Conservation (phyloP, 2,797 vertebrate genomes). For the Telmatherina bonti region DNA sequence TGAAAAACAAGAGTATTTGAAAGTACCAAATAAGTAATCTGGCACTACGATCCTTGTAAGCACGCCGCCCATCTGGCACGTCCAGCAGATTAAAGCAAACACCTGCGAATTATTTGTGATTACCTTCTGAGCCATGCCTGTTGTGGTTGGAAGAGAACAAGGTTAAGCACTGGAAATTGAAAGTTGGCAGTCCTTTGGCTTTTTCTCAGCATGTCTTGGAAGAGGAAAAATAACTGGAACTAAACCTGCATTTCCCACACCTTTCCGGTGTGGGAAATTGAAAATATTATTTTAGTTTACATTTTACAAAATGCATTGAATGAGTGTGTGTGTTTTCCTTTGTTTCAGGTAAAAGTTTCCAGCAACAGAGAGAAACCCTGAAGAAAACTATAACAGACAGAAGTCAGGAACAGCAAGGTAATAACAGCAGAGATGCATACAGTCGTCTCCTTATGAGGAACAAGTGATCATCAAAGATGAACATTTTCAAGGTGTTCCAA, state of each 20-base stretch:
- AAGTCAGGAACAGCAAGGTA: slow-evolving; percentile 87
- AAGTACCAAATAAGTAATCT: slow-evolving; percentile 31
- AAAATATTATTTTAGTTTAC: not conserved
- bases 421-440: slow-evolving; percentile 24
- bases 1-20: not conserved
- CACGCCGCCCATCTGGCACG: slow-evolving; percentile 52
- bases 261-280: not conserved
- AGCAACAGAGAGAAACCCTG: slow-evolving; percentile 98
- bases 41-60: slow-evolving; percentile 33
- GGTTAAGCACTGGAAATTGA: slow-evolving; percentile 60
- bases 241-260: slow-evolving; percentile 1
- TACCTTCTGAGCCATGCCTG: slow-evolving; percentile 54
- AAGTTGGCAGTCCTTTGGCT: slow-evolving; percentile 27
- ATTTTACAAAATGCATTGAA: not conserved
- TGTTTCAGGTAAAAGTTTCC: slow-evolving; percentile 93
- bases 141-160: slow-evolving; percentile 40
- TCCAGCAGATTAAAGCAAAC: slow-evolving; percentile 66
- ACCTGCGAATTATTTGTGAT: slow-evolving; percentile 60
- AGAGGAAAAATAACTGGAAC: not conserved
- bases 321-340: not conserved
- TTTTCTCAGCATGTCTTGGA: not conserved
- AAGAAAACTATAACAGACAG: slow-evolving; percentile 95
- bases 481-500: slow-evolving; percentile 11
- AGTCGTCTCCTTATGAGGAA: not conserved
- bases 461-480: slow-evolving; percentile 11